These are phyloP conservation scores for Mnemiopsis leidyi DNA, from an alignment of 37 sponge, comb jelly and placozoan species.

Conservation along the genomic window DNA sequence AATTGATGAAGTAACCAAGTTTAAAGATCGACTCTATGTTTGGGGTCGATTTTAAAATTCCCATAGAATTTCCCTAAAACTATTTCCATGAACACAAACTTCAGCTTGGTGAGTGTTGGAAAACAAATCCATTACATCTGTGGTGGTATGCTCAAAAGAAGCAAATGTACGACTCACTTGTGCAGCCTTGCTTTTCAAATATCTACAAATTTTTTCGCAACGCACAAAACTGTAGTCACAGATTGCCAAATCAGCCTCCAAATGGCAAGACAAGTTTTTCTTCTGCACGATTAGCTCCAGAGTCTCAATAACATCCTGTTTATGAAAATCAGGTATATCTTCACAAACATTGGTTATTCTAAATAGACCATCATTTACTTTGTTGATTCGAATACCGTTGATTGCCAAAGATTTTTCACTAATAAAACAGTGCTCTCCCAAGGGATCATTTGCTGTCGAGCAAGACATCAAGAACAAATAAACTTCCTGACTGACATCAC, in stretches of 20 bases:
- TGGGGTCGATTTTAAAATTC: slow-evolving; percentile 21
- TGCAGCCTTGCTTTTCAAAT: not conserved
- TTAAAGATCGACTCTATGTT: too few species aligned
- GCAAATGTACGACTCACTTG: not conserved
- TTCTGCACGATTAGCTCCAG: not conserved
- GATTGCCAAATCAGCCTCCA: not conserved
- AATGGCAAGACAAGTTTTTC: not conserved
- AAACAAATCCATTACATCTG: slow-evolving; percentile 53
- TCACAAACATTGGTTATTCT: slow-evolving; percentile 20
- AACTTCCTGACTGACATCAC: not conserved
- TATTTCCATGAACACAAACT: not conserved
- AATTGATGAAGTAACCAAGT: too few species aligned
- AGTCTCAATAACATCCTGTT: slow-evolving; percentile 22
- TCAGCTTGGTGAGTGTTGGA: not conserved
- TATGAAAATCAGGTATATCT: not conserved
- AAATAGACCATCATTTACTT: slow-evolving; percentile 7
- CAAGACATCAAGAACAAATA: not conserved
- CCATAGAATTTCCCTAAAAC: not conserved
- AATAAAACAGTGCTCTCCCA: not conserved
- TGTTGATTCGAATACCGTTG: slow-evolving; percentile 26
- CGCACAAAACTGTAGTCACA: not conserved
- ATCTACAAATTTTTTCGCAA: not conserved
- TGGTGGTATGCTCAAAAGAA: not conserved
- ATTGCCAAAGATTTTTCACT: not conserved
- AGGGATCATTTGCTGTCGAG: not conserved